A percentile compares a stretch with the other conserved stretches of the same genome.
These are phyloP conservation scores for Mobula hypostoma DNA, from an alignment of 2,113 vertebrate genomes.

Conservation along the genomic window DNA sequence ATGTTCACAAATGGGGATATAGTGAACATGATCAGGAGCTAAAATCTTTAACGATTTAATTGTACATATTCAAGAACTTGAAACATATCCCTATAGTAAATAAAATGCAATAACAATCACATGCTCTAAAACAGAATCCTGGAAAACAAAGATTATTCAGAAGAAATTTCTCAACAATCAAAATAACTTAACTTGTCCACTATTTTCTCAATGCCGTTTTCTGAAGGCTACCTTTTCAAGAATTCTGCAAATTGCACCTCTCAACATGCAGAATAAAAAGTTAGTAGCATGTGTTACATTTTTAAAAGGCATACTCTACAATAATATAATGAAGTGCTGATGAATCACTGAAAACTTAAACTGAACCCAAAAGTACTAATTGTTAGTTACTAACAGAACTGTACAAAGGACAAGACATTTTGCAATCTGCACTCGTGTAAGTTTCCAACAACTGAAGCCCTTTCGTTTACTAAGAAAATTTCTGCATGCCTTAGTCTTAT, in stretches of 20 bases:
- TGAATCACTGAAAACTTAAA: background rate
- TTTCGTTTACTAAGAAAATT: too few species aligned
- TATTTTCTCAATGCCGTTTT: background rate
- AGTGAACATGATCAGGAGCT: background rate
- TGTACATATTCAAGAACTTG: background rate
- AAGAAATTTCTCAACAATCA: background rate
- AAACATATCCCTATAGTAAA: background rate
- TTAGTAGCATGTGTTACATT: too few species aligned
- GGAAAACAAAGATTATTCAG: background rate
- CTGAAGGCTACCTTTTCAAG: background rate
- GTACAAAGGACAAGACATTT: background rate
- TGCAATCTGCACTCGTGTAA: background rate
- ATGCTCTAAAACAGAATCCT: background rate
- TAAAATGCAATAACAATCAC: background rate
- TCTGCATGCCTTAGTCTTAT: too few species aligned
- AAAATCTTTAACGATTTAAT: background rate
- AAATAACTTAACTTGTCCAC: background rate
- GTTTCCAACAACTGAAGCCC: too few species aligned
- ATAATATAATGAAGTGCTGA: background rate
- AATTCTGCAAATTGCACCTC: background rate
- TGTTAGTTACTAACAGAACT: too few species aligned
- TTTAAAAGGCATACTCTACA: background rate
- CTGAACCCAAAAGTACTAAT: too few species aligned
- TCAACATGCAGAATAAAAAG: too few species aligned
- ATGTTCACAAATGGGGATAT: background rate